Conservation (phyloP, 2,797 vertebrate species). For the Buceros bicornis region DNA sequence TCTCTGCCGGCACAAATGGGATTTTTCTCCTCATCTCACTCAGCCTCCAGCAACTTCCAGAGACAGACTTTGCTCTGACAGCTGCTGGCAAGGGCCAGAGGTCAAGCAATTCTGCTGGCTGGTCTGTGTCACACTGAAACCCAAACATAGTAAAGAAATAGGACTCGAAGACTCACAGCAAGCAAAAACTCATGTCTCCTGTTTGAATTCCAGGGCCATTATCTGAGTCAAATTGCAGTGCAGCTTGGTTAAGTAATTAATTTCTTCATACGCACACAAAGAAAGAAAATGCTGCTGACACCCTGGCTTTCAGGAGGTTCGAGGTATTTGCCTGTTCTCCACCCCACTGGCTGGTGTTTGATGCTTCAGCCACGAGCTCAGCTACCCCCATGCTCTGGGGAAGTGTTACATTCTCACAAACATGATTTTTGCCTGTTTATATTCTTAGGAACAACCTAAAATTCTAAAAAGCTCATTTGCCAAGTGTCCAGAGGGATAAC, state of each 20-base stretch:
- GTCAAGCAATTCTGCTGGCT: neutral
- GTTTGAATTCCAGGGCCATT: neutral
- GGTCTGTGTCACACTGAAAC: rapidly evolving
- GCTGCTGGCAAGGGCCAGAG: neutral
- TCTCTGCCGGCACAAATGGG: neutral
- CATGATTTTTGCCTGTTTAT: neutral
- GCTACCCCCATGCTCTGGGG: neutral
- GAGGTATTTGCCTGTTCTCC: neutral
- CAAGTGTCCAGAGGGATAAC: neutral
- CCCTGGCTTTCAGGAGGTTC: neutral
- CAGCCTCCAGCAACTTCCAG: neutral
- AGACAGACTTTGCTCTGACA: neutral
- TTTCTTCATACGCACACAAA: neutral
- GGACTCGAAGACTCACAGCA: neutral
- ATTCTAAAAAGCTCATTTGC: neutral
- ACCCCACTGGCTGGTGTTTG: neutral
- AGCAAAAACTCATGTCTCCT: neutral
- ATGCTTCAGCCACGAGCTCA: neutral
- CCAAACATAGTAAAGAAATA: neutral
- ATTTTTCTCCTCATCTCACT: neutral
- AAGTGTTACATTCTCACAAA: neutral
- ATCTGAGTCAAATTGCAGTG: neutral
- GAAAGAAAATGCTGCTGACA: neutral
- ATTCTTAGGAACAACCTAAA: neutral
- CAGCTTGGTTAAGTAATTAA: neutral